A percentile compares a stretch with the other conserved stretches of the same genome.
Conservation (phyloP, 2,888 invertebrate genomes). For the Bedellia somnulentella region DNA sequence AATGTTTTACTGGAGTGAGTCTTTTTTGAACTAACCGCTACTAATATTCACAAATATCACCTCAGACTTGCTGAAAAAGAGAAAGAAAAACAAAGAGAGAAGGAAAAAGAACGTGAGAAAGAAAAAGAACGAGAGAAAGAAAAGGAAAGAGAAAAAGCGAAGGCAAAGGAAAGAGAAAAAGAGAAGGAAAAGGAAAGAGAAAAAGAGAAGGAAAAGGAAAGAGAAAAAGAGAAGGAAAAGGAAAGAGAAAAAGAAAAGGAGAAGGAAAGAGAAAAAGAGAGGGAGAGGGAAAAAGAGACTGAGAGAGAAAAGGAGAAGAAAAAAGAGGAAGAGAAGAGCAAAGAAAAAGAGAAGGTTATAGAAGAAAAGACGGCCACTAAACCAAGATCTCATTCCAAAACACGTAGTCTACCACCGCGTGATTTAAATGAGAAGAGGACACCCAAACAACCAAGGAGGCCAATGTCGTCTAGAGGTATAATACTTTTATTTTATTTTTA, state of each 20-base stretch:
- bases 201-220: conserved; percentile 16
- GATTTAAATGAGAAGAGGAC: conserved; percentile 33
- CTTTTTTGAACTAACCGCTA: no score
- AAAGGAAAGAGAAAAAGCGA: conserved; percentile 9
- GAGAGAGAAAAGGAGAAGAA: conserved; percentile 14
- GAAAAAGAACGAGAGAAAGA: conserved; percentile 14
- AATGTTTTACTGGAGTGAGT: no score
- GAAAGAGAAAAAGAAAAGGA: conserved; percentile 11
- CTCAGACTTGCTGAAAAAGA: conserved; percentile 14
- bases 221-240: no score
- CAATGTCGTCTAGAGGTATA: conserved; percentile 38
- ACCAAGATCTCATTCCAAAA: conserved; percentile 40
- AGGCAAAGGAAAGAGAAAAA: conserved; percentile 14
- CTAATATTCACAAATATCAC: no score
- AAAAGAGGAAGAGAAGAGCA: conserved; percentile 12
- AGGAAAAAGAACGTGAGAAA: conserved; percentile 26
- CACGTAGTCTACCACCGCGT: conserved; percentile 24
- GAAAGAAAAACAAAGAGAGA: conserved; percentile 19
- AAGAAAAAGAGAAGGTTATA: conserved; percentile 16
- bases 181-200: conserved; percentile 20
- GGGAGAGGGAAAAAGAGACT: conserved; percentile 14
- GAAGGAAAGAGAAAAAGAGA: conserved; percentile 15
- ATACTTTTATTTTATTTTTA: no score
- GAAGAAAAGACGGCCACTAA: conserved; percentile 23
- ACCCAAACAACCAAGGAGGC: conserved; percentile 30